Conservation (phyloP, 1,140 invertebrate species). For the Leptopilina clavipes region DNA sequence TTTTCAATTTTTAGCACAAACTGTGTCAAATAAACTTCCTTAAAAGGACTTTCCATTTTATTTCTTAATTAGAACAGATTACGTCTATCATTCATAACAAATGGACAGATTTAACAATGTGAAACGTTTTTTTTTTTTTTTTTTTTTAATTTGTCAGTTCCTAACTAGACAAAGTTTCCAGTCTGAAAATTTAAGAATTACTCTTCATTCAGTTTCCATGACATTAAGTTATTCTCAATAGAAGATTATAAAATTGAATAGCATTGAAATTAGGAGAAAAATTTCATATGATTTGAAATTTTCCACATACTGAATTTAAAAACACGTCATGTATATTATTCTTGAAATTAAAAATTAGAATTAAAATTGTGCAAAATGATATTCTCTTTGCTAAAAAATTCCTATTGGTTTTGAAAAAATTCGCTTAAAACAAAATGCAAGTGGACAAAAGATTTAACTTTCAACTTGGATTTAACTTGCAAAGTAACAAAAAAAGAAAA, state of each 20-base stretch:
- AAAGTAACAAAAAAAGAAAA: background rate
- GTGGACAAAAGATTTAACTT: no score
- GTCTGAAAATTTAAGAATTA: background rate
- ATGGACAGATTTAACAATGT: constrained; percentile 10
- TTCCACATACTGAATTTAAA: no score
- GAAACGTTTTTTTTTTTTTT: background rate
- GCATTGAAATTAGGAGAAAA: background rate
- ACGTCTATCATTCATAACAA: background rate
- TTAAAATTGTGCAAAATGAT: background rate
- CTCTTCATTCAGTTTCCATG: background rate
- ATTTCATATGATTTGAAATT: background rate
- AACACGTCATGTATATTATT: no score
- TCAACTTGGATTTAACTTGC: background rate
- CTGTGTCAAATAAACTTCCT: no score
- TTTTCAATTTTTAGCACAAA: no score
- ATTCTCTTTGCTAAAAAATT: background rate
- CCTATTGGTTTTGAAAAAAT: no score
- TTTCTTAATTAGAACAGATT: background rate
- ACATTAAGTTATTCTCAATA: background rate
- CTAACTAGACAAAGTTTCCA: background rate
- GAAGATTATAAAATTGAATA: background rate
- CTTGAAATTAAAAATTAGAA: background rate
- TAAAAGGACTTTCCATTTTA: no score
- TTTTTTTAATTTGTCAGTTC: background rate
- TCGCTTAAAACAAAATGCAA: no score